phyloP scores from a whole-genome alignment of 2,797 vertebrate genomes.

The Pagetopsis macropterus region DNA sequence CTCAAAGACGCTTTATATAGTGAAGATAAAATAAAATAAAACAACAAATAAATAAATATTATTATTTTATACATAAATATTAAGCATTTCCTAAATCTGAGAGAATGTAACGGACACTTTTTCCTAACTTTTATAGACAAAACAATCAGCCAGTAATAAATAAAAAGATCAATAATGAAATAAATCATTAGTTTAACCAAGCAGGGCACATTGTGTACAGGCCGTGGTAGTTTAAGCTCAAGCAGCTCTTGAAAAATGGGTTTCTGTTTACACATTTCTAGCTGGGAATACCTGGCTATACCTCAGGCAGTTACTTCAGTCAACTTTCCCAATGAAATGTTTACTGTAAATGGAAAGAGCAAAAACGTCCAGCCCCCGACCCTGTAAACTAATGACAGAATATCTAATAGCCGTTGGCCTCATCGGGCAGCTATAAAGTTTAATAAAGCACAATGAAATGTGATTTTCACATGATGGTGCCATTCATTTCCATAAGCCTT shows the following conservation, averaged over 20 bases:
- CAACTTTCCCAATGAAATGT: constrained; percentile 42
- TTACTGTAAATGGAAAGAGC: constrained; percentile 45
- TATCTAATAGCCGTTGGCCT: constrained; percentile 66
- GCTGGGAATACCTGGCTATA: constrained; percentile 16
- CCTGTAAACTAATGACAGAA: constrained; percentile 70
- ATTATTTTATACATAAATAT: neutral
- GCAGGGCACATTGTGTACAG: constrained; percentile 25
- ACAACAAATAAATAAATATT: neutral
- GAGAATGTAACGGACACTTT: neutral
- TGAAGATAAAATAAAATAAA: no score
- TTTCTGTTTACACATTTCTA: constrained; percentile 11
- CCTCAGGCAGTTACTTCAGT: constrained; percentile 23
- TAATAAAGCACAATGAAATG: constrained; percentile 80
- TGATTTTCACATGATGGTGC: constrained; percentile 67
- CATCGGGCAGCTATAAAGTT: constrained; percentile 74
- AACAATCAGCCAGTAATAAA: neutral
- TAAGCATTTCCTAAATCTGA: neutral
- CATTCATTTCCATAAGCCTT: constrained; percentile 81
- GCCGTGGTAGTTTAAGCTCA: neutral
- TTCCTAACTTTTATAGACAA: neutral
- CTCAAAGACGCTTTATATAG: no score
- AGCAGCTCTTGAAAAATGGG: constrained; percentile 4
- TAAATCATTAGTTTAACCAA: constrained; percentile 19
- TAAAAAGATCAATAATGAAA: constrained; percentile 1
- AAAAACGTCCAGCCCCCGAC: constrained; percentile 40